Evolutionary conservation across 2,888 invertebrate genomes (phyloP).

Genomic region (Pediacus dermestoides): DNA sequence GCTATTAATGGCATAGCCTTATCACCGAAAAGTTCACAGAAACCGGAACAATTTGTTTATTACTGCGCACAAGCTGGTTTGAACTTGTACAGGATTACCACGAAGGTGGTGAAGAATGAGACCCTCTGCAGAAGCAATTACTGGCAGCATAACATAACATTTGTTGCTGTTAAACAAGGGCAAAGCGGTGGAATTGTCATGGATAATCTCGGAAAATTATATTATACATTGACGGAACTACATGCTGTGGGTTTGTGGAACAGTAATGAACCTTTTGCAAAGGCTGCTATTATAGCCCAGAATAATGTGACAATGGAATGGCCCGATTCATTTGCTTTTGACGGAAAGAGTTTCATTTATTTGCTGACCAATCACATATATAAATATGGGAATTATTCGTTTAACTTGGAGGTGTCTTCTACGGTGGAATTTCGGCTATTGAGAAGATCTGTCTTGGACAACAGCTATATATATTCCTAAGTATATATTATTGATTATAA

Average conservation of each 20-base stretch:
- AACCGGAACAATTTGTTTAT: conserved; percentile 32
- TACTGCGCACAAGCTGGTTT: conserved; percentile 37
- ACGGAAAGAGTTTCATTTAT: conserved; percentile 62
- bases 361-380: conserved; percentile 55
- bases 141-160: conserved; percentile 34
- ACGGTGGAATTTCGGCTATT: too few relatives aligned
- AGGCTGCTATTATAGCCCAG: conserved; percentile 50
- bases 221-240: conserved; percentile 64
- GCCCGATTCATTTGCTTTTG: conserved; percentile 67
- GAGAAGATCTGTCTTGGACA: too few relatives aligned
- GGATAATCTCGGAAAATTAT: conserved; percentile 63
- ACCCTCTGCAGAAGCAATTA: conserved; percentile 25
- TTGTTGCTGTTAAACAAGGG: conserved; percentile 55
- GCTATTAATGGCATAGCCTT: conserved; percentile 71
- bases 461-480: too few relatives aligned
- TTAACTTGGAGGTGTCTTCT: too few relatives aligned
- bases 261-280: conserved; percentile 54
- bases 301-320: conserved; percentile 65
- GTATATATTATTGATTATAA: too few relatives aligned
- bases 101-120: conserved; percentile 59
- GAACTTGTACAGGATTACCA: conserved; percentile 59
- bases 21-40: conserved; percentile 52
- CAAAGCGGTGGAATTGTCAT: conserved; percentile 69
- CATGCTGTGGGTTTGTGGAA: conserved; percentile 70
- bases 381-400: too few relatives aligned